phyloP scores from a whole-genome alignment of 2,888 invertebrate species.

The Eulithis testata region DNA sequence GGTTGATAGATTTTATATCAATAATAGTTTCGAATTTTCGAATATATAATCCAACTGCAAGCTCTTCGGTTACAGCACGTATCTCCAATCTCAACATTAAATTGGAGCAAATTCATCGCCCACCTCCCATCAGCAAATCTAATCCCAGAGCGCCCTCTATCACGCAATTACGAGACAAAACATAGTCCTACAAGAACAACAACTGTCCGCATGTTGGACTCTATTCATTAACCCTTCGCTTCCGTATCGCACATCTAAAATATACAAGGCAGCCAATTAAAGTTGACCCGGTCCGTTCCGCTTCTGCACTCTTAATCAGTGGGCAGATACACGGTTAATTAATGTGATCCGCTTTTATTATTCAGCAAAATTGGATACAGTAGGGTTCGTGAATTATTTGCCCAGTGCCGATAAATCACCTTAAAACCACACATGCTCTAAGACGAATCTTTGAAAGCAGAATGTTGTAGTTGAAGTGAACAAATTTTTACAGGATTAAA shows the following conservation, averaged over 20 bases:
- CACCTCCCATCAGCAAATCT: slow-evolving; percentile 46
- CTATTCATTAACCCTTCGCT: slow-evolving; percentile 72
- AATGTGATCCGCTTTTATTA: slow-evolving; percentile 78
- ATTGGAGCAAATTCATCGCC: slow-evolving; percentile 43
- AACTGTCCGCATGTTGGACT: slow-evolving; percentile 75
- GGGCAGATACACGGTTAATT: slow-evolving; percentile 79
- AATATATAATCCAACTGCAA: slow-evolving; percentile 9
- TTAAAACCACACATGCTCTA: background rate
- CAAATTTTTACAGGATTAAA: too few species aligned
- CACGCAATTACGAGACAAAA: slow-evolving; percentile 72
- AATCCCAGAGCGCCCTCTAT: slow-evolving; percentile 51
- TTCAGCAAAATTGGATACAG: slow-evolving; percentile 60
- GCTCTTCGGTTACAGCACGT: slow-evolving; percentile 16
- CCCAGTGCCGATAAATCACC: slow-evolving; percentile 18
- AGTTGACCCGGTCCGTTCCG: slow-evolving; percentile 76
- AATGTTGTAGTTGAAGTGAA: too few species aligned
- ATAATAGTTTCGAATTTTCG: background rate
- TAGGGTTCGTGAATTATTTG: slow-evolving; percentile 46
- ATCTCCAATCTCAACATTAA: slow-evolving; percentile 37
- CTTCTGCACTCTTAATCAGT: slow-evolving; percentile 81
- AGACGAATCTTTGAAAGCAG: too few species aligned
- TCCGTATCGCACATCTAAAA: slow-evolving; percentile 79
- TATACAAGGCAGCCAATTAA: slow-evolving; percentile 77
- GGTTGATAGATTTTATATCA: background rate
- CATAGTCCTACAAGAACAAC: slow-evolving; percentile 69